Conservation (phyloP, 2,113 vertebrate species). For the Hippocampus mohnikei region DNA sequence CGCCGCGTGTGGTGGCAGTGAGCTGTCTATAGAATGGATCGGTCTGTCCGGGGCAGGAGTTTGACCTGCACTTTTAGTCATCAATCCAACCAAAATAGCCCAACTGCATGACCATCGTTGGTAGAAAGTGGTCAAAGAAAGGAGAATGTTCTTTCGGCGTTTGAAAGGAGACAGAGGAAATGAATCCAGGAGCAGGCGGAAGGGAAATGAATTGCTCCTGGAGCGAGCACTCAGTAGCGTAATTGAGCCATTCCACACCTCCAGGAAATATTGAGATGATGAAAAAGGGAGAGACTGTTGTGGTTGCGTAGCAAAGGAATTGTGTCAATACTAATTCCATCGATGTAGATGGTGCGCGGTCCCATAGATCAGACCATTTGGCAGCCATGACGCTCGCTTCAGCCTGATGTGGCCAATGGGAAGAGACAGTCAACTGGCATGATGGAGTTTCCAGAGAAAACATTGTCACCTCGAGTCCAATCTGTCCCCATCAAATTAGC, state of each 20-base stretch:
- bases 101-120: constrained; percentile 42
- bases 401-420: constrained; percentile 65
- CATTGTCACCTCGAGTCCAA: constrained; percentile 62
- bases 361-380: constrained; percentile 65
- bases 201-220: constrained; percentile 46
- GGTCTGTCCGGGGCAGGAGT: constrained; percentile 74
- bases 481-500: constrained; percentile 61
- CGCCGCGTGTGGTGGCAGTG: constrained; percentile 57
- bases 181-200: constrained; percentile 6
- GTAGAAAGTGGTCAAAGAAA: constrained; percentile 31
- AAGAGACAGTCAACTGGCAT: constrained; percentile 57
- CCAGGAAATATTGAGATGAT: constrained; percentile 57
- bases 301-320: constrained; percentile 63
- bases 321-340: constrained; percentile 72
- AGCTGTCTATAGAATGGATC: constrained; percentile 76
- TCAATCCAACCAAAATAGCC: constrained; percentile 73
- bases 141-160: neutral
- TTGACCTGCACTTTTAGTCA: constrained; percentile 78
- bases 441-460: constrained; percentile 61
- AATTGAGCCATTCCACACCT: constrained; percentile 47
- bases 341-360: constrained; percentile 64
- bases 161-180: constrained; percentile 21
- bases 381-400: constrained; percentile 51
- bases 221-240: constrained; percentile 37
- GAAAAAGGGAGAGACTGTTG: constrained; percentile 61